These are phyloP conservation scores for Nebria salina DNA, from an alignment of 2,888 invertebrate species.

Conservation along the genomic window DNA sequence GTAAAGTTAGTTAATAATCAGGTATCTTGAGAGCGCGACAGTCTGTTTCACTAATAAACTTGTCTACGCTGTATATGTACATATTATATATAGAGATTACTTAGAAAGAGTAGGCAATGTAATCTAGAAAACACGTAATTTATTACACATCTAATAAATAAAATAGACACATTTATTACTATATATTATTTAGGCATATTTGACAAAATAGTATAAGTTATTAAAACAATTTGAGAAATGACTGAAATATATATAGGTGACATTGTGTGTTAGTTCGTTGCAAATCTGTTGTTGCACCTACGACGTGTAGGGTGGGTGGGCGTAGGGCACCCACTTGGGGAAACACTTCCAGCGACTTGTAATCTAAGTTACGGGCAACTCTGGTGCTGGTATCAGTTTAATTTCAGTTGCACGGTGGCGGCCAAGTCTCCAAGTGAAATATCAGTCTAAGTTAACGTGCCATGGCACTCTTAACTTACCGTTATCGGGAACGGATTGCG, in stretches of 20 bases:
- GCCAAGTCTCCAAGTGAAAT: conserved; percentile 31
- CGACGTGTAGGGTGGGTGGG: no score
- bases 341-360: conserved; percentile 43
- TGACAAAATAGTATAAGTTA: no score
- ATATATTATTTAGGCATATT: no score
- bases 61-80: conserved; percentile 32
- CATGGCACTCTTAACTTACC: conserved; percentile 35
- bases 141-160: neutral
- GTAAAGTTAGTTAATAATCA: conserved; percentile 46
- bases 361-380: conserved; percentile 46
- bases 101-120: neutral
- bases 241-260: no score
- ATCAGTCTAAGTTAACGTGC: conserved; percentile 31
- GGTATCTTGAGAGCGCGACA: conserved; percentile 39
- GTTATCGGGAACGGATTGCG: conserved; percentile 37
- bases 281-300: no score
- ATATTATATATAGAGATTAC: neutral
- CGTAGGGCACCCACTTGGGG: neutral
- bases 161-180: no score
- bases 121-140: neutral
- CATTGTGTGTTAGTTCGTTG: no score
- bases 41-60: conserved; percentile 42
- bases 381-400: conserved; percentile 45
- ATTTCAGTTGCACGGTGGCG: conserved; percentile 29
- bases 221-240: no score